Percentiles rank a stretch among this genome's conserved stretches.
phyloP scores from a whole-genome alignment of 2,888 invertebrate species.

The Polyommatus iphigenia region DNA sequence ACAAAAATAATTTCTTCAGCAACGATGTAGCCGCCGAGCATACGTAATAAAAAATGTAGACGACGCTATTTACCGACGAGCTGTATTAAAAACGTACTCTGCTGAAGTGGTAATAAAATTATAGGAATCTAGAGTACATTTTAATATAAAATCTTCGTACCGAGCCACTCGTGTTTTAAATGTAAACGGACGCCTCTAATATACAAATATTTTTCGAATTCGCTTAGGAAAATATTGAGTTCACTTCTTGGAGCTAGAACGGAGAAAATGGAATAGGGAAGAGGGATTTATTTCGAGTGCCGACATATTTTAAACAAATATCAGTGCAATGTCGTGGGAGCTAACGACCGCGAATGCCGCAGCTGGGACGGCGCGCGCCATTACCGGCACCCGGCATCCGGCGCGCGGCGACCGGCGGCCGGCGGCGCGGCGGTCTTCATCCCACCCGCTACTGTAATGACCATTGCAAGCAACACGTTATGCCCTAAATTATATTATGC shows the following conservation, averaged over 20 bases:
- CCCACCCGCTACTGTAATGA: background rate
- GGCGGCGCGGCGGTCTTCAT: background rate
- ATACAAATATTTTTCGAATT: background rate
- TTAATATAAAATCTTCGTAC: background rate
- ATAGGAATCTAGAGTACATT: background rate
- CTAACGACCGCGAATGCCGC: background rate
- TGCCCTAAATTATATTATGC: background rate
- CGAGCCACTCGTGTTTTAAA: background rate
- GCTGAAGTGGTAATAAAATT: constrained; percentile 13
- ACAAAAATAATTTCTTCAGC: background rate
- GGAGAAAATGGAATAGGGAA: background rate
- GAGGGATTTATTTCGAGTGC: background rate
- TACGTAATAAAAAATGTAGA: background rate
- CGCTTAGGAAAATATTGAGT: background rate
- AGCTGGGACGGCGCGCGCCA: background rate
- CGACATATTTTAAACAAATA: background rate
- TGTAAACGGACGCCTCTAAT: background rate
- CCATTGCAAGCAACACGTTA: background rate
- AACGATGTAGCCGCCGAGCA: background rate
- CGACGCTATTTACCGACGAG: background rate
- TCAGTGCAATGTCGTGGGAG: background rate
- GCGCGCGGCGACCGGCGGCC: background rate
- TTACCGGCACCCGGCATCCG: background rate
- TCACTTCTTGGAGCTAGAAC: background rate
- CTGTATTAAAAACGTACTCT: background rate